These are phyloP conservation scores for Melanogrammus aeglefinus DNA, from an alignment of 2,797 vertebrate species.

Conservation along the genomic window DNA sequence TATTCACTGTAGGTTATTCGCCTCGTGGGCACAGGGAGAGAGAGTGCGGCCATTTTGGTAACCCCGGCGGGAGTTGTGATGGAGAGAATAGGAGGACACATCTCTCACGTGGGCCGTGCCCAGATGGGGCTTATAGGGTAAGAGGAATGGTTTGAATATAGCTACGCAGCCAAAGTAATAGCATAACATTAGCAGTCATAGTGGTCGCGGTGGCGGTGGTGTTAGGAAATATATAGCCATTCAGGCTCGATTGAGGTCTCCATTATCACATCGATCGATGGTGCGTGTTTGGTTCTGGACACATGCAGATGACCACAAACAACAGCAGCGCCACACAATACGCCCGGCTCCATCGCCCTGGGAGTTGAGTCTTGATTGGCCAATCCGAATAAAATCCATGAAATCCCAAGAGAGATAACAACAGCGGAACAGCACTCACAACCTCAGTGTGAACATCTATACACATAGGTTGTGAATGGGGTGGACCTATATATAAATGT, in stretches of 20 bases:
- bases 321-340: not conserved
- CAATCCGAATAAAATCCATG: not conserved
- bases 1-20: conserved; percentile 66
- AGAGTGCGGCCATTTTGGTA: not conserved
- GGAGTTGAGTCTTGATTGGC: not conserved
- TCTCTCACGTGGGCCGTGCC: not conserved
- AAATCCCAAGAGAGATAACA: not conserved
- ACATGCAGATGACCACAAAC: not conserved
- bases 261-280: not conserved
- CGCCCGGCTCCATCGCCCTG: too few relatives aligned
- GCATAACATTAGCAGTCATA: not conserved
- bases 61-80: not conserved
- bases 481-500: too few relatives aligned
- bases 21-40: conserved; percentile 26
- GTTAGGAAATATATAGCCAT: not conserved
- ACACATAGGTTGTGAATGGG: too few relatives aligned
- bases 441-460: too few relatives aligned
- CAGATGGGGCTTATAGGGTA: not conserved
- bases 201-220: not conserved
- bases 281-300: not conserved
- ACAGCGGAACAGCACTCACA: too few relatives aligned
- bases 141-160: not conserved
- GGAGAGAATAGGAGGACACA: not conserved
- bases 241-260: not conserved
- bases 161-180: not conserved